Conservation (phyloP, 2,888 invertebrate genomes). For the Margaritifera margaritifera region DNA sequence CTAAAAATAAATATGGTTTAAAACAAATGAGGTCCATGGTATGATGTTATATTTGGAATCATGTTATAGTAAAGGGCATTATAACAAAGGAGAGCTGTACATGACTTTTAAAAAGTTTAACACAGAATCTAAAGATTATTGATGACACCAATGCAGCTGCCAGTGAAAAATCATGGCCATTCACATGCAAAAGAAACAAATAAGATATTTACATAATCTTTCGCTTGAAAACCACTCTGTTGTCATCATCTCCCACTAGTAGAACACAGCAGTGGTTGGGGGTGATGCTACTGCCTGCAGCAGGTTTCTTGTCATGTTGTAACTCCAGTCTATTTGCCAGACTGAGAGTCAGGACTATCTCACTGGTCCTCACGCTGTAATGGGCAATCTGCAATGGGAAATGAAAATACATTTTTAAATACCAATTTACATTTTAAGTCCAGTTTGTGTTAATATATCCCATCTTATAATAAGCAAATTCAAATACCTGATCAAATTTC, state of each 20-base stretch:
- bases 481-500: neutral
- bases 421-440: neutral
- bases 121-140: too few relatives aligned
- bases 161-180: too few relatives aligned
- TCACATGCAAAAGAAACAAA: neutral
- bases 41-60: too few relatives aligned
- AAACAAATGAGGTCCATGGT: too few relatives aligned
- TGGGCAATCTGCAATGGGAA: constrained; percentile 33
- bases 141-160: too few relatives aligned
- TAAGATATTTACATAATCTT: constrained; percentile 55
- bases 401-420: constrained; percentile 1
- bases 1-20: too few relatives aligned
- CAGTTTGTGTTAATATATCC: neutral
- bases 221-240: constrained; percentile 77
- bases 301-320: constrained; percentile 71
- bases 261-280: constrained; percentile 77
- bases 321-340: constrained; percentile 54
- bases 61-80: too few relatives aligned
- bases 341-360: constrained; percentile 53
- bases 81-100: too few relatives aligned
- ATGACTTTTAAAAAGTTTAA: too few relatives aligned
- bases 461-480: neutral
- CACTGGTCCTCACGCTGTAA: constrained; percentile 45
- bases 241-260: constrained; percentile 80
- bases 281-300: constrained; percentile 63